Evolutionary conservation across 2,888 invertebrate genomes (phyloP), one percentile per base, ranked within the genome.

Genomic region (Thyatira batis): DNA sequence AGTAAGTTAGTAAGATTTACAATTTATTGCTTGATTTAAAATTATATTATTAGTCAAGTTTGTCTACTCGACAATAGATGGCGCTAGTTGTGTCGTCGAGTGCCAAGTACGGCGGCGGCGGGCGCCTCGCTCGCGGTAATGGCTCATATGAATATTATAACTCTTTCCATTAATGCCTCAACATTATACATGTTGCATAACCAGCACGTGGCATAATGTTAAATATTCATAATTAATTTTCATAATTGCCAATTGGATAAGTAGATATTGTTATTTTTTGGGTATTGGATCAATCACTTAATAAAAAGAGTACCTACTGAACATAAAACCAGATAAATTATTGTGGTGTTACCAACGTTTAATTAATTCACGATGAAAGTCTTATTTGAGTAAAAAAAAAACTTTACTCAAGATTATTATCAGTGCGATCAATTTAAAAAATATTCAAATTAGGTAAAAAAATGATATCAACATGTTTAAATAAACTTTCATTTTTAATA

Each of bases 31-130:
- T 9, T 13, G 33, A 17, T 11, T 45, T 20, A 10, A 45, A 3
- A 11, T 20, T 21, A 10, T 45, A 1, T 11, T 3, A 20, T 8
- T 8, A 28, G 13, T 8, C 20, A 67, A 71, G 73, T 84, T 68
- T 64, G 2, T 54, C 84, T 81, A 87, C 80, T 71, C 83, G 73
- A 55, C 60, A 71, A 71, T 43, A 88, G 88, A 82, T 85, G 86
- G 77, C 85, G 81, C 60, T 69, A 70, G 60, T 2, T 17, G 77
- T 73, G 52, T 1, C 51, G 30, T 10, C 13, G 25, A 1, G 45
- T n/a, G 45, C 20, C 30, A 6, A 25, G 13, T 25, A 3, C 10
- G 2, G 8, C 6, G 6, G 17, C 39, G 39, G 8, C 2, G 8
- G 17, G 39, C 17, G 17, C 39, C 6, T 11, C 30, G 30, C 17